phyloP scores from a whole-genome alignment of 64 coral and sea anemone genomes.

The Porites lutea region DNA sequence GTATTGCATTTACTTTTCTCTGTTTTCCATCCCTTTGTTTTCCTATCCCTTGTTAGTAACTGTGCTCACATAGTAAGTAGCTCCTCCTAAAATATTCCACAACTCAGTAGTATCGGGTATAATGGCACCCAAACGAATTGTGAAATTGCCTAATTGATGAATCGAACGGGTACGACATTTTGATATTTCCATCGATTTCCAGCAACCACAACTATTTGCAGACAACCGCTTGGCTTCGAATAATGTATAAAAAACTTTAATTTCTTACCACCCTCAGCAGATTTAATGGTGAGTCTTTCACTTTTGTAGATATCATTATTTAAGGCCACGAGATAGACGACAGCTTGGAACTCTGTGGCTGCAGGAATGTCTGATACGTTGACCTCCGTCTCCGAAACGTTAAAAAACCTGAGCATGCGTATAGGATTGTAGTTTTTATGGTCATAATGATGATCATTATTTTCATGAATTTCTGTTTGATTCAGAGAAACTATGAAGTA shows the following conservation, averaged over 20 bases:
- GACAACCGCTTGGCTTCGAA: neutral
- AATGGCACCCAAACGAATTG: no score
- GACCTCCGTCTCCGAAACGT: neutral
- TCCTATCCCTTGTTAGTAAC: no score
- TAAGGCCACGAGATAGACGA: neutral
- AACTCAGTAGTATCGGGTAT: no score
- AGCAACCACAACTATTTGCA: neutral
- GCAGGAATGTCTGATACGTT: neutral
- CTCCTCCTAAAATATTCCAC: no score
- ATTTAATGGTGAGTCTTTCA: neutral
- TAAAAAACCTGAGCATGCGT: neutral
- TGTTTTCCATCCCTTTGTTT: no score
- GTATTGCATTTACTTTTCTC: no score
- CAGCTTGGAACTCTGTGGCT: neutral
- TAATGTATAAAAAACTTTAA: neutral
- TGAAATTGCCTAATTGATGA: no score
- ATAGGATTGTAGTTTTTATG: neutral
- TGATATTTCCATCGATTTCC: neutral
- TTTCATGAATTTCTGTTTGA: neutral
- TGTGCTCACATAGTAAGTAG: no score
- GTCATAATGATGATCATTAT: neutral
- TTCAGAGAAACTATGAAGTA: slow-evolving; percentile 28
- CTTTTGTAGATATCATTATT: neutral
- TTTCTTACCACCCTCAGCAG: slow-evolving; percentile 6
- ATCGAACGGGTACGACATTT: no score